A percentile compares a stretch with the other conserved stretches of the same genome.
Evolutionary conservation across 2,113 vertebrate genomes (phyloP).

Genomic region (Eonycteris spelaea): DNA sequence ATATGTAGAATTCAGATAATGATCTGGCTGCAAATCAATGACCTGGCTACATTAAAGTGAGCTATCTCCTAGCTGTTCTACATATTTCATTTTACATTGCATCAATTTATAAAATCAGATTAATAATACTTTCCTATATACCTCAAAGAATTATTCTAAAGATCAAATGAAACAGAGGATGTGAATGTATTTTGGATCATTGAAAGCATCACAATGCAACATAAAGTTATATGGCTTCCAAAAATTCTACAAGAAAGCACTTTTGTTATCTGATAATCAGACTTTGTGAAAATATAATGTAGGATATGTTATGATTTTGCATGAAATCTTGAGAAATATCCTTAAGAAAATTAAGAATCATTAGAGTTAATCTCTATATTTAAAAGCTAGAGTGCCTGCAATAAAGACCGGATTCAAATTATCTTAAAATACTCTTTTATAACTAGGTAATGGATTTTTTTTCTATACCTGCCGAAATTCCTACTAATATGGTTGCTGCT

Average conservation of each 20-base stretch:
- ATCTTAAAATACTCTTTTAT: not conserved
- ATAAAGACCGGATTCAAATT: not conserved
- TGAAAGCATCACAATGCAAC: not conserved
- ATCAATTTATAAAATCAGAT: conserved; percentile 38
- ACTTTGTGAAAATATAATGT: not conserved
- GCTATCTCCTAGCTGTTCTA: not conserved
- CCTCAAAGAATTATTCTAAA: conserved; percentile 29
- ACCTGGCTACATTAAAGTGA: not conserved
- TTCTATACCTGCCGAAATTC: not conserved
- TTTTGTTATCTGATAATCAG: not conserved
- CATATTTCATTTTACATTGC: not conserved
- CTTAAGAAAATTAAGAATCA: not conserved
- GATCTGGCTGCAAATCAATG: not conserved
- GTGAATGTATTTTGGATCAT: not conserved
- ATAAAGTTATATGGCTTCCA: not conserved
- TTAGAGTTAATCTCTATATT: not conserved
- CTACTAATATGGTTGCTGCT: not conserved
- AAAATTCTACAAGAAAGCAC: not conserved
- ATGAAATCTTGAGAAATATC: not conserved
- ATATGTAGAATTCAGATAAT: not conserved
- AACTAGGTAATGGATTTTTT: not conserved
- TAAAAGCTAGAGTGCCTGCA: not conserved
- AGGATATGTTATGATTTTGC: not conserved
- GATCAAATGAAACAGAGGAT: not conserved
- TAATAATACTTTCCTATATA: not conserved